Base-by-base conservation (phyloP, 2,888 invertebrate genomes). In the Bedellia somnulentella region DNA sequence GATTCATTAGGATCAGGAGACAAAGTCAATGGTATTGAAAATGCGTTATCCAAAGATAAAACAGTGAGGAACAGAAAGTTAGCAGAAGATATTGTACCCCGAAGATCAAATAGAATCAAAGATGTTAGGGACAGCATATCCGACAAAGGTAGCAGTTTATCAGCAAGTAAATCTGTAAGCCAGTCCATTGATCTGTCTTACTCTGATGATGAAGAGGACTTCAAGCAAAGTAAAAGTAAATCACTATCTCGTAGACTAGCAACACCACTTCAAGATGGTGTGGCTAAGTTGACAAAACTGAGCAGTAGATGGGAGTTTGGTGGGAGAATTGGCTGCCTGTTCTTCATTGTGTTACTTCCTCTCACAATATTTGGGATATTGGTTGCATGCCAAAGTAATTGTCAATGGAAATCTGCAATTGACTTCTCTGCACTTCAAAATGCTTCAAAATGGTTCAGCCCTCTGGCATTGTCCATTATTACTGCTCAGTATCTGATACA, bases 401-500 rank as follows among this genome's bases (percentile, higher is more conserved):
- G 79, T 36, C 53, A 62, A 1, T 47, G 57, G 21, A 52, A 46
- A 23, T 38, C 55, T 32, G 28, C 61, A 3, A 49, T 57, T 2
- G 49, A 63, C 40, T 41, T 58, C 24, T 39, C 49, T 14, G 37
- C 39, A 10, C 61, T 56, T 31, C 52, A 52, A 32, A 46, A 45
- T 24, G 24, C 46, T 6, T 32, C 43, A 17, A 14, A 42, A 37
- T 47, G 60, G 62, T 62, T 67, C 39, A 70, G 46, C 45, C 39
- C 45, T 16, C 46, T 61, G 30, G 49, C 66, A 26, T 32, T 52
- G 3, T 31, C 49, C n/a, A 41, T 78, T 4, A 45, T 78, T 16
- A 32, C 58, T 1, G 46, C 58, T 2, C 79, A 79, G 35, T 39
- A 78, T 57, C 33, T 57, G 6, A 44, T 80, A 18, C 61, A 84